These are phyloP conservation scores for Gymnocephalus cernua DNA, from an alignment of 2,113 vertebrate genomes.

Conservation along the genomic window DNA sequence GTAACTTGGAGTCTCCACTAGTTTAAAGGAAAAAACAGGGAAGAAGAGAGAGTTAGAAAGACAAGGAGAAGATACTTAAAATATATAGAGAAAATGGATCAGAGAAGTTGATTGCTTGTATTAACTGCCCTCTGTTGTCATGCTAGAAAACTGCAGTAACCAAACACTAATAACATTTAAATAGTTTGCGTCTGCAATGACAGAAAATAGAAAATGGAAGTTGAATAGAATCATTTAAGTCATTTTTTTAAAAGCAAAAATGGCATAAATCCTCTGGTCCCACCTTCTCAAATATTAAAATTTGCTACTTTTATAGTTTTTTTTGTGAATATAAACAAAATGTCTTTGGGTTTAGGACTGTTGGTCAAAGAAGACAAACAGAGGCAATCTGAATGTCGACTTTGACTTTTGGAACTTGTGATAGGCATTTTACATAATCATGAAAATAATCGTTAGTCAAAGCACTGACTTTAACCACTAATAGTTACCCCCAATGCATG, in stretches of 20 bases:
- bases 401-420: neutral
- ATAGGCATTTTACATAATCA: neutral
- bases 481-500: neutral
- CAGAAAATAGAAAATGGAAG: neutral
- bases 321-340: neutral
- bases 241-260: no score
- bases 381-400: neutral
- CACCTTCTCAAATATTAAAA: no score
- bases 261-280: no score
- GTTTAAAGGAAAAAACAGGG: conserved; percentile 45
- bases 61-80: neutral
- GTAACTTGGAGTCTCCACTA: conserved; percentile 92
- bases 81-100: neutral
- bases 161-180: neutral
- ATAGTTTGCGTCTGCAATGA: neutral
- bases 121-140: conserved; percentile 2
- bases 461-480: neutral
- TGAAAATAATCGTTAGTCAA: neutral
- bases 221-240: no score
- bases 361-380: neutral
- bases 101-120: neutral
- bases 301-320: no score
- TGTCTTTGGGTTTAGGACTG: neutral
- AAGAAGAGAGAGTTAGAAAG: conserved; percentile 7
- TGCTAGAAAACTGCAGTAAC: neutral